Base-by-base conservation (phyloP, 1,140 invertebrate species). In the Nasonia vitripennis region DNA sequence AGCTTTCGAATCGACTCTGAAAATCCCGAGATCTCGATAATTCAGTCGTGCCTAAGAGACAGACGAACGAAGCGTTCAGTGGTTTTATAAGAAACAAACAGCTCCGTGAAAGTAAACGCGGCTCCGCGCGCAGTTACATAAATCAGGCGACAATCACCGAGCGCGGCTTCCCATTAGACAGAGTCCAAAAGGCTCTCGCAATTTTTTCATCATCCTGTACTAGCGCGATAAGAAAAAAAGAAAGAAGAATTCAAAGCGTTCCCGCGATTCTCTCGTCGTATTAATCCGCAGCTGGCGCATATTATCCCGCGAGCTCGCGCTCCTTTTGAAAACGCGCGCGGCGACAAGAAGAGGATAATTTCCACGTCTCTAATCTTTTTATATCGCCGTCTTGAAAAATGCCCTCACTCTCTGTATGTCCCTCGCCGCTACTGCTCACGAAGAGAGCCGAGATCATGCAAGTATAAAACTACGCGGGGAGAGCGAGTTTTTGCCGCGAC, bases 311-410 rank as follows among this genome's bases (percentile, higher is more conserved):
- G 27, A 27, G 27, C 27, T 27, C 27, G 27, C 23, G 68, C 68
- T 20, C 55, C 6, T 20, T n/a, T 70, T 31, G 27, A 71, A 71
- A 71, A 20, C 74, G 2, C 27, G 27, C 27, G 27, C 27, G 27
- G 27, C 74, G 37, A 12, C n/a, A 74, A 74, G 45, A 74, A 74
- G 67, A 12, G 62, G 51, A 83, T 78, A 83, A 83, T 83, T 83
- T 78, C 34, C 77, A 78, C 82, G 55, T 68, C 82, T 83, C 82
- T 83, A 83, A 83, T 83, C 51, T 77, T 83, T 83, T 83, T 83
- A 83, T 23, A 41, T 55, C 20, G 20, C 45, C 9, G 6, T 62
- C 17, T 20, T 62, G 71, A 82, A 82, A 62, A 75, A 75, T 82
- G 34, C 20, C 20, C 80, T 51, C n/a, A 34, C 79, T 27, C 14